Evolutionary conservation across 2,797 vertebrate species (phyloP), one percentile per base, ranked within the genome.

Genomic region (Catamblyrhynchus diadema): DNA sequence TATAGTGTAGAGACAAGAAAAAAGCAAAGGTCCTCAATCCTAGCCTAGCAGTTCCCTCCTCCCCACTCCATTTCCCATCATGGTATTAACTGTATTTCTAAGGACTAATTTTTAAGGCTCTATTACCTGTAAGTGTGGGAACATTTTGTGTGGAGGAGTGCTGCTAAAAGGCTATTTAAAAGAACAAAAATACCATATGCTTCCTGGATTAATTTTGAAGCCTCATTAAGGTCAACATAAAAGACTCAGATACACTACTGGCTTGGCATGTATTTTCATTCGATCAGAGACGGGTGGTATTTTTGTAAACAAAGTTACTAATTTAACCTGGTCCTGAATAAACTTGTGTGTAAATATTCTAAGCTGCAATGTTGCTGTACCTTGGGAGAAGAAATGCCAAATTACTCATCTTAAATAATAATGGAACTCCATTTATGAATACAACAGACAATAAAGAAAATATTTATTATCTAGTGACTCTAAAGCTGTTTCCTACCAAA

Each of bases 131-230:
- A 96, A 97, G 71, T 74, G 87, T 86, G 72, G 93, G 91, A 97
- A 95, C 82, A 96, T 96, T 97, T 95, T 96, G 92, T 95, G 96
- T 94, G 93, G 92, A 92, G 96, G 96, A 97, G 93, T 97, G 92
- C 91, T 95, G 88, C 88, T 96, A 97, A 96, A 97, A 96, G 92
- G 92, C 95, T 90, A 96, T 95, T 96, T 97, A 96, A 96, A 97
- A 97, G 95, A 97, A 97, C 94, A 97, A 97, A 97, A 97, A 96
- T 97, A 97, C 95, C 95, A 97, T 98, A 97, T 95, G 95, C 92
- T 98, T 97, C 94, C 81, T 91, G 90, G 95, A 97, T 97, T 98
- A 97, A 96, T 96, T 97, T 86, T 97, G 97, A 97, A 98, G 82
- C 90, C 85, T 97, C 93, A 94, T 97, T 98, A 98, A 97, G 97